Percentiles rank a stretch among this genome's conserved stretches.
These are phyloP conservation scores for Epiblema foenella DNA, from an alignment of 2,888 invertebrate species.

Conservation along the genomic window DNA sequence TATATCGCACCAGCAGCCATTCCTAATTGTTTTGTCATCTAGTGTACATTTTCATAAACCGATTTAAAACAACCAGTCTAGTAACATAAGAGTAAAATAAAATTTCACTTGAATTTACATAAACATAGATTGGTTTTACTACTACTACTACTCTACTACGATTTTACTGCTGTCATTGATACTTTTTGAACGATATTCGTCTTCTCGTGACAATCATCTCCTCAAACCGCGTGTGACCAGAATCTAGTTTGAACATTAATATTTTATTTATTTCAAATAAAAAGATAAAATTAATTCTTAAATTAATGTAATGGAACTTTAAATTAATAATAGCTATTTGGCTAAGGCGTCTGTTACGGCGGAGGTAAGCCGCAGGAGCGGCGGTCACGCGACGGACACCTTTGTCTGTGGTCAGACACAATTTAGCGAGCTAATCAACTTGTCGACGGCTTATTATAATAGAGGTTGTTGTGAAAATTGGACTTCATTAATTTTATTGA, in stretches of 20 bases:
- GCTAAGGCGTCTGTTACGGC: constrained; percentile 43
- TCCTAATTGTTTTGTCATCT: not conserved
- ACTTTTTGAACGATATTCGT: too few relatives aligned
- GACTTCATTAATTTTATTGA: not conserved
- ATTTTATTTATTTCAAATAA: too few relatives aligned
- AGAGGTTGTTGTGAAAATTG: not conserved
- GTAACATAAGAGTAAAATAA: too few relatives aligned
- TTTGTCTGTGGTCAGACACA: constrained; percentile 48
- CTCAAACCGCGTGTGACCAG: not conserved
- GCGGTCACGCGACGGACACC: constrained; percentile 51
- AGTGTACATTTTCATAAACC: not conserved
- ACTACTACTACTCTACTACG: too few relatives aligned
- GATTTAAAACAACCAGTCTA: not conserved
- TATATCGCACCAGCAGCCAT: not conserved
- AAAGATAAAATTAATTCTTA: too few relatives aligned
- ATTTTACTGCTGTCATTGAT: too few relatives aligned
- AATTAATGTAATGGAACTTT: not conserved
- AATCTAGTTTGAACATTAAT: too few relatives aligned
- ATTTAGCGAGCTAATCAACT: constrained; percentile 53
- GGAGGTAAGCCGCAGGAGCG: constrained; percentile 49
- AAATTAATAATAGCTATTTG: constrained; percentile 28
- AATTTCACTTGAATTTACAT: too few relatives aligned
- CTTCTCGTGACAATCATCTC: not conserved
- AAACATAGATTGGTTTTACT: too few relatives aligned
- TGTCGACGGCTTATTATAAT: constrained; percentile 49